Evolutionary conservation across 2,797 vertebrate species (phyloP).

Genomic region (Betta splendens): DNA sequence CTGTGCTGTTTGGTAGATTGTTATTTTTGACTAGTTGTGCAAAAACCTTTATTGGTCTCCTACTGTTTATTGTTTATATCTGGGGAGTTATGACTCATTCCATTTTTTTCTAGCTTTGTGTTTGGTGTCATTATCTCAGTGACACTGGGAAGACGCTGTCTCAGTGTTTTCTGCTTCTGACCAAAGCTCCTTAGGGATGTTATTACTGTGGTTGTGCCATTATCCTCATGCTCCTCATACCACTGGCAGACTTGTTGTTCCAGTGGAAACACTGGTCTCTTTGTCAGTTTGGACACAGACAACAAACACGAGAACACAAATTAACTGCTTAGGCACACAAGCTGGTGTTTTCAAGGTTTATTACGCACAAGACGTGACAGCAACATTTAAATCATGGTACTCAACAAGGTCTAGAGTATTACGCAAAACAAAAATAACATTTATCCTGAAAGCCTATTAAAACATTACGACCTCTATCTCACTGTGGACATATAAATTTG

Average conservation of each 20-base stretch:
- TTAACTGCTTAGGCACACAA: slow-evolving; percentile 14
- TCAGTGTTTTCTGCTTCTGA: slow-evolving; percentile 32
- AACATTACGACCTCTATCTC: neutral
- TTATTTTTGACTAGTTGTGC: too few species aligned
- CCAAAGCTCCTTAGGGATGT: slow-evolving; percentile 37
- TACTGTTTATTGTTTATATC: too few species aligned
- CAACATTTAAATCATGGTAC: too few species aligned
- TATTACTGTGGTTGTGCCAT: slow-evolving; percentile 42
- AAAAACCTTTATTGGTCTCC: too few species aligned
- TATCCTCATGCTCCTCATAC: slow-evolving; percentile 62
- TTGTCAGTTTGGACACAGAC: slow-evolving; percentile 41
- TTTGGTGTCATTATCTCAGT: slow-evolving; percentile 13
- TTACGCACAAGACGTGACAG: slow-evolving; percentile 24
- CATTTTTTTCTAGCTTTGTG: slow-evolving; percentile 22
- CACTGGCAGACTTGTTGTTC: slow-evolving; percentile 47
- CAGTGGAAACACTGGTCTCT: slow-evolving; percentile 43
- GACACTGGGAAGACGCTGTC: slow-evolving; percentile 5
- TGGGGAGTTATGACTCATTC: too few species aligned
- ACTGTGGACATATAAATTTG: slow-evolving; percentile 4
- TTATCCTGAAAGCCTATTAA: neutral
- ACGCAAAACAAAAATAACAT: neutral
- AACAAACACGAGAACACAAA: slow-evolving; percentile 32
- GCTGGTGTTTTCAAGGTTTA: slow-evolving; percentile 38
- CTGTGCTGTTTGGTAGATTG: too few species aligned
- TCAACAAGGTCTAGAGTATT: neutral